Conservation (phyloP, 2,113 vertebrate genomes). For the Syngnathoides biaculeatus region DNA sequence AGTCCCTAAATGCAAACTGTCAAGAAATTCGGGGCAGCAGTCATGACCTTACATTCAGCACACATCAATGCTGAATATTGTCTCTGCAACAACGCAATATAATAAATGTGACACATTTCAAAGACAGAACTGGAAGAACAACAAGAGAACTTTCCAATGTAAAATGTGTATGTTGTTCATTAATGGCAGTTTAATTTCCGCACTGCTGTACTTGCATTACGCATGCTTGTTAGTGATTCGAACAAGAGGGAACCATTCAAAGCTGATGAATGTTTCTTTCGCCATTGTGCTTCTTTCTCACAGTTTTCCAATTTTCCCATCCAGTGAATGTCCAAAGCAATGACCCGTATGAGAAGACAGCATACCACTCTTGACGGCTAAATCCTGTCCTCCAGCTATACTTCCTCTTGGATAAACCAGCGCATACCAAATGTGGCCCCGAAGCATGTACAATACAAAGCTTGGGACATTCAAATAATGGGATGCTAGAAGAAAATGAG, state of each 20-base stretch:
- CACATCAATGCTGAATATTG: conserved; percentile 2
- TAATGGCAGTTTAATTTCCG: neutral
- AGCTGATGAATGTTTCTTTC: conserved; percentile 23
- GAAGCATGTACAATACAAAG: conserved; percentile 39
- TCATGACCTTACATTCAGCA: conserved; percentile 10
- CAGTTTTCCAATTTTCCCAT: conserved; percentile 41
- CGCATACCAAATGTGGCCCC: conserved; percentile 44
- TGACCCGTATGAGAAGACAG: conserved; percentile 56
- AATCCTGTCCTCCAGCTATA: conserved; percentile 57
- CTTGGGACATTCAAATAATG: conserved; percentile 41
- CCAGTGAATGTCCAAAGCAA: conserved; percentile 48
- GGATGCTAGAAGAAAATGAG: conserved; percentile 2
- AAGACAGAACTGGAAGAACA: neutral
- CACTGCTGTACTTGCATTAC: neutral
- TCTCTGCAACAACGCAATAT: conserved; percentile 8
- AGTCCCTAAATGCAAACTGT: conserved; percentile 2
- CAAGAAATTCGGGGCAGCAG: conserved; percentile 3
- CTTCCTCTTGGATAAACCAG: conserved; percentile 61
- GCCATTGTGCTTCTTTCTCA: conserved; percentile 32
- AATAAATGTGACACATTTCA: conserved; percentile 12
- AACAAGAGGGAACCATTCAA: conserved; percentile 13
- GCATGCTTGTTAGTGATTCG: conserved; percentile 1
- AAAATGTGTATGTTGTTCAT: conserved; percentile 1
- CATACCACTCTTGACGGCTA: conserved; percentile 36
- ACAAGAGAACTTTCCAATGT: conserved; percentile 9